Base-by-base conservation (phyloP, 2,113 vertebrate species). In the Sinocyclocheilus anophthalmus region DNA sequence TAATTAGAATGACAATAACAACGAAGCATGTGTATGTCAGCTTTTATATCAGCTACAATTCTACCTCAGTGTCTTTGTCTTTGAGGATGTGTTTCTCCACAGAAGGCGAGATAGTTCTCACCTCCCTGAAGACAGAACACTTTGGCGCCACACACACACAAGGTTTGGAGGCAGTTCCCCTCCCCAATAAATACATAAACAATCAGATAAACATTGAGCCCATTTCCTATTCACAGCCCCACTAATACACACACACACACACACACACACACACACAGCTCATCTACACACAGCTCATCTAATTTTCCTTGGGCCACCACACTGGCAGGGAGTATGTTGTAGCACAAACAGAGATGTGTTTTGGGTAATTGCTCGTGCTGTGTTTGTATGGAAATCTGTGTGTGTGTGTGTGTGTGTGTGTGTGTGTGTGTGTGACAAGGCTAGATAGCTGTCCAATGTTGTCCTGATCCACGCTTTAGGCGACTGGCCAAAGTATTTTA, bases 391-490 rank as follows among this genome's bases (percentile, higher is more conserved):
- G 97, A 99, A 99, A 99, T 99, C 96, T 99, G 96, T 93, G 94
- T 94, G 96, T 96, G 98, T 98, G 97, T 99, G 97, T 98, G 97
- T 99, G 97, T 98, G 97, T 99, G 97, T 98, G 97, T 99, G 97
- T 98, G 97, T 99, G 97, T 98, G 97, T 99, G 97, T 26, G 26
- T 98, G 97, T 99, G 97, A 98, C 97, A 96, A 96, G 96, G 96
- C 96, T 96, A 98, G 98, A 99, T 99, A 99, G 97, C 98, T 98
- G 97, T 92, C 97, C 97, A 96, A 95, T 95, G 96, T 95, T 96
- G 96, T 95, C 96, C 96, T 99, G 97, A 99, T 99, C 98, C 98
- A 96, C 95, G 93, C 97, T 26, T 26, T 26, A 26, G 26, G 26
- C 26, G 26, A 26, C 93, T 96, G 97, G 98, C 98, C 97, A 99